These are phyloP conservation scores for Anaspis maculata DNA, from an alignment of 2,888 invertebrate species.

Conservation along the genomic window DNA sequence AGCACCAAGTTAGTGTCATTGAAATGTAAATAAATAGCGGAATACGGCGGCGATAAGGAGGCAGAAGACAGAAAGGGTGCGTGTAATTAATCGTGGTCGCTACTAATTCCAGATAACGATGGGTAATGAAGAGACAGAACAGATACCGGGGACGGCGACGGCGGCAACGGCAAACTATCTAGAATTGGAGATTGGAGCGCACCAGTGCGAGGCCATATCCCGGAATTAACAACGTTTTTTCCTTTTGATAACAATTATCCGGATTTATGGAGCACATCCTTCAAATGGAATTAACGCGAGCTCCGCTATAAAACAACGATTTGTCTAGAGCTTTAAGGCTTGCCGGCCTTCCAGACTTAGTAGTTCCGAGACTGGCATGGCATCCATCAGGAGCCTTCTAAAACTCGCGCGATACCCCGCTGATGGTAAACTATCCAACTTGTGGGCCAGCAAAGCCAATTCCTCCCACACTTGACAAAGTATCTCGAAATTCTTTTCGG, in stretches of 20 bases:
- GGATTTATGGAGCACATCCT: constrained; percentile 39
- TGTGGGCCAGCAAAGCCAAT: too few relatives aligned
- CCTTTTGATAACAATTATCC: constrained; percentile 39
- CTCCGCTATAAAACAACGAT: constrained; percentile 37
- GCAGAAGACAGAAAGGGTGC: constrained; percentile 18
- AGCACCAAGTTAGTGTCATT: too few relatives aligned
- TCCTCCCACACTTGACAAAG: too few relatives aligned
- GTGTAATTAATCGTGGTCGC: constrained; percentile 22
- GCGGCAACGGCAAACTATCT: constrained; percentile 17
- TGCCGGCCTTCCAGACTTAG: constrained; percentile 24
- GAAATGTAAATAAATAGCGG: constrained; percentile 12
- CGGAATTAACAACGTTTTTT: constrained; percentile 32
- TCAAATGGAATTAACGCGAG: constrained; percentile 39
- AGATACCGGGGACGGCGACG: constrained; percentile 17
- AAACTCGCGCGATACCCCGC: constrained; percentile 11
- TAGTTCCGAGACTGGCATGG: constrained; percentile 24
- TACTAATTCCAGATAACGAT: constrained; percentile 21
- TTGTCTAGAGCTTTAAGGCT: constrained; percentile 33
- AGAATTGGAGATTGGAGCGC: constrained; percentile 13
- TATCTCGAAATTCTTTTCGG: too few relatives aligned
- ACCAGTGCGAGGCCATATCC: constrained; percentile 18
- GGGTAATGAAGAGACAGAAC: constrained; percentile 23
- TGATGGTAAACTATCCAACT: too few relatives aligned
- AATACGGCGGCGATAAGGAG: constrained; percentile 10
- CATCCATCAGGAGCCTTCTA: constrained; percentile 28